Conservation (phyloP, 2,797 vertebrate species). For the Lindbergichthys nudifrons region DNA sequence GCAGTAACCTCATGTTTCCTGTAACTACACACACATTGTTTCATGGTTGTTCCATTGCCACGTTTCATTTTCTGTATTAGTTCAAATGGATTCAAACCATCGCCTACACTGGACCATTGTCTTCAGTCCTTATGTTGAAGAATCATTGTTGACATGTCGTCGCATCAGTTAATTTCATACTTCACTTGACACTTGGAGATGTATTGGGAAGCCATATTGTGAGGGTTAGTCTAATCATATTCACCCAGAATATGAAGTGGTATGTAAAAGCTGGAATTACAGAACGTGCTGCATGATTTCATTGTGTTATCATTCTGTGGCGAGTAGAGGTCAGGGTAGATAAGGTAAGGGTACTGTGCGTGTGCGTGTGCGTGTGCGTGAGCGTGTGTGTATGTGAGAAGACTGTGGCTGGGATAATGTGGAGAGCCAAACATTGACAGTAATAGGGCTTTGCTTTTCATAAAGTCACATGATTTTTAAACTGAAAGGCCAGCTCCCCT, state of each 20-base stretch:
- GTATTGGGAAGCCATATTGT: conserved; percentile 71
- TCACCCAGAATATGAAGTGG: conserved; percentile 55
- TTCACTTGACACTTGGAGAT: conserved; percentile 76
- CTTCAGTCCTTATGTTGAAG: conserved; percentile 54
- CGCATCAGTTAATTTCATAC: conserved; percentile 83
- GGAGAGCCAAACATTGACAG: conserved; percentile 40
- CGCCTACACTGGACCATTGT: conserved; percentile 34
- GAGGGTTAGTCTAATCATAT: conserved; percentile 64
- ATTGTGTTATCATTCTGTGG: conserved; percentile 44
- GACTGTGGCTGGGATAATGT: conserved; percentile 35
- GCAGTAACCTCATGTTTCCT: conserved; percentile 27
- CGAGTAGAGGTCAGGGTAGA: conserved; percentile 48
- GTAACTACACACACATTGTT: conserved; percentile 13
- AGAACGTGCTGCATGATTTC: conserved; percentile 40
- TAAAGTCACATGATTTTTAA: conserved; percentile 43
- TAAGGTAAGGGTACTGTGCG: conserved; percentile 38
- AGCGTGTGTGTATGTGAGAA: conserved; percentile 8
- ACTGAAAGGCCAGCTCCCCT: conserved; percentile 40
- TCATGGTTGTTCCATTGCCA: conserved; percentile 1
- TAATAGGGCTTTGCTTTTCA: conserved; percentile 49
- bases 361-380: conserved; percentile 1
- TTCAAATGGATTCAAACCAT: conserved; percentile 22
- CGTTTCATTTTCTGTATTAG: conserved; percentile 6
- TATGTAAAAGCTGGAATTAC: conserved; percentile 61
- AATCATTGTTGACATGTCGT: conserved; percentile 77